A percentile compares a stretch with the other conserved stretches of the same genome.
Evolutionary conservation across 2,888 invertebrate genomes (phyloP).

Genomic region (Resseliella maxima): DNA sequence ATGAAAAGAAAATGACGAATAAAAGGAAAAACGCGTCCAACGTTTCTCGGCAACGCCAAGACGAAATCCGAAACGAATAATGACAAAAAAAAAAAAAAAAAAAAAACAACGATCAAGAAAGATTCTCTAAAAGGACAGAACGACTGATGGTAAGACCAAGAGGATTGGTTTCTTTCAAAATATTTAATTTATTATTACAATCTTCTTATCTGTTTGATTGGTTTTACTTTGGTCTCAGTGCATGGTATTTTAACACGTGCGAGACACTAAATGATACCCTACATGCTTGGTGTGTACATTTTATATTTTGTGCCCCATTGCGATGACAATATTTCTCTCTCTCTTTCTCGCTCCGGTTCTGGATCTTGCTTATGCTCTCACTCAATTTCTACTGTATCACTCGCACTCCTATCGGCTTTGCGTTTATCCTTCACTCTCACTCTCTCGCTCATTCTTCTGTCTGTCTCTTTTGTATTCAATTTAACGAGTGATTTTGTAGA

Average conservation of each 20-base stretch:
- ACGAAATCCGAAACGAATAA: not conserved
- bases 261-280: not conserved
- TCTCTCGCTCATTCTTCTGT: not conserved
- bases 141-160: slow-evolving; percentile 54
- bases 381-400: no score
- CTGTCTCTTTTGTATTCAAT: not conserved
- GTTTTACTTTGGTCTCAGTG: slow-evolving; percentile 42
- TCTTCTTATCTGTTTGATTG: slow-evolving; percentile 54
- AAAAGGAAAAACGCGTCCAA: not conserved
- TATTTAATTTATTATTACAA: slow-evolving; percentile 55
- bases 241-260: not conserved
- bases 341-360: no score
- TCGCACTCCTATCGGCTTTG: no score
- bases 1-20: not conserved
- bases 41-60: not conserved
- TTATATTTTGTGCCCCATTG: not conserved
- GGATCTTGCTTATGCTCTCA: no score
- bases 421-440: no score
- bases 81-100: no score
- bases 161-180: slow-evolving; percentile 55
- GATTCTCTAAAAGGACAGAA: slow-evolving; percentile 55
- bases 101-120: slow-evolving; percentile 50
- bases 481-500: not conserved
- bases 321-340: no score
- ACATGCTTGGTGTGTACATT: no score